phyloP scores from a whole-genome alignment of 2,113 vertebrate species.

The Pardalotus punctatus region DNA sequence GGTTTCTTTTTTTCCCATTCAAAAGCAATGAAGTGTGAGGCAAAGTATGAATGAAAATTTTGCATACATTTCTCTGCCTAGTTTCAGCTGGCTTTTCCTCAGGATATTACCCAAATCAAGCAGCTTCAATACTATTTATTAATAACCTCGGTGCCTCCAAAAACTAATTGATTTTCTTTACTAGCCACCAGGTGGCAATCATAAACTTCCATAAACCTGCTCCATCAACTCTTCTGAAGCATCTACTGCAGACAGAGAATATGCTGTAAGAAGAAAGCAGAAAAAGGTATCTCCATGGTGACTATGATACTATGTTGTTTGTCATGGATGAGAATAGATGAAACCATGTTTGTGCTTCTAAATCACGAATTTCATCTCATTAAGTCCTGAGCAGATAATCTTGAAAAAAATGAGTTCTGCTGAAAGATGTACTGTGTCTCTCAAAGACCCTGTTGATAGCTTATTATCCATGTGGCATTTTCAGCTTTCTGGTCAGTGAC shows the following conservation, averaged over 20 bases:
- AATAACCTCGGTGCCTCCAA: background rate
- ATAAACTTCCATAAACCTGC: background rate
- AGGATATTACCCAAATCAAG: background rate
- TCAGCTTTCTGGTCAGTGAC: background rate
- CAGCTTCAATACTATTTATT: background rate
- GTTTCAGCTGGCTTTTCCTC: background rate
- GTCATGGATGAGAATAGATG: background rate
- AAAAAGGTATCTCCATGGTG: conserved; percentile 37
- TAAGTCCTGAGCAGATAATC: background rate
- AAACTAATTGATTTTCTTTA: background rate
- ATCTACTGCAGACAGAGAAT: background rate
- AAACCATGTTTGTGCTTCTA: background rate
- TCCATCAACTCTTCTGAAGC: background rate
- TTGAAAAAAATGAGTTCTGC: background rate
- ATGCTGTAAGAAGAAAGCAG: background rate
- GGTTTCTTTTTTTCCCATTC: background rate
- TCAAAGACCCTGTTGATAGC: background rate
- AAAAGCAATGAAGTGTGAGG: background rate
- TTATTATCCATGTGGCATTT: background rate
- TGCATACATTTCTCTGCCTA: background rate
- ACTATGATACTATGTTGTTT: background rate
- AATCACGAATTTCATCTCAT: conserved; percentile 6
- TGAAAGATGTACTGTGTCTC: background rate
- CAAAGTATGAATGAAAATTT: background rate
- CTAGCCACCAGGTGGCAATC: conserved; percentile 58